Conservation (phyloP, 2,113 vertebrate genomes). For the Leuciscus idus region DNA sequence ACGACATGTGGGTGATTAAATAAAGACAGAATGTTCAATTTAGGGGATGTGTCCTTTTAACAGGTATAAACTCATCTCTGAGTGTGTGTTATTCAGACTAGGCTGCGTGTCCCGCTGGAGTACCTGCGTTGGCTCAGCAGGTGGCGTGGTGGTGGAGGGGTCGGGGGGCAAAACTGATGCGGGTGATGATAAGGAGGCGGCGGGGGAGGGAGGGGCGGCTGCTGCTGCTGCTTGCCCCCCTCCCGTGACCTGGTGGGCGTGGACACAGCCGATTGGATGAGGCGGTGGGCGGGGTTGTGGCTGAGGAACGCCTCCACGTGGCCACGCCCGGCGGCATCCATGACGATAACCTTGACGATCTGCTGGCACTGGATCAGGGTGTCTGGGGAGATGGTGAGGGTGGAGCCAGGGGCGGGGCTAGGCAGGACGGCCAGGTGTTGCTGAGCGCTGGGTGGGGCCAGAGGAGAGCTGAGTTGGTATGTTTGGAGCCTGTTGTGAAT, state of each 20-base stretch:
- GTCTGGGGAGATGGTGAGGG: slow-evolving; percentile 81
- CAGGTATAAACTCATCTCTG: not conserved
- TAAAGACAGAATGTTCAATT: not conserved
- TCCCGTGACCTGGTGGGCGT: slow-evolving; percentile 79
- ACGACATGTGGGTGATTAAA: not conserved
- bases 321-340: slow-evolving; percentile 94
- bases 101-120: slow-evolving; percentile 92
- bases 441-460: slow-evolving; percentile 79
- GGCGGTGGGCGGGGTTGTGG: slow-evolving; percentile 89
- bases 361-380: slow-evolving; percentile 99
- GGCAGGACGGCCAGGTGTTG: slow-evolving; percentile 79
- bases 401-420: slow-evolving; percentile 74
- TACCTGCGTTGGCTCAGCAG: slow-evolving; percentile 83
- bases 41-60: not conserved
- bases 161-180: slow-evolving; percentile 93
- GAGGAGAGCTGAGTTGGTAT: slow-evolving; percentile 89
- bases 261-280: slow-evolving; percentile 88
- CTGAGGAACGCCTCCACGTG: slow-evolving; percentile 94
- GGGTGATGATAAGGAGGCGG: slow-evolving; percentile 97
- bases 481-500: slow-evolving; percentile 99
- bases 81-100: slow-evolving; percentile 74
- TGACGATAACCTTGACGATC: slow-evolving; percentile 98
- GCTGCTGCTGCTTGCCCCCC: slow-evolving; percentile 72
- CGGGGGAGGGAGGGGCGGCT: slow-evolving; percentile 92
- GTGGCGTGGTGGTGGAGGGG: slow-evolving; percentile 81